Evolutionary conservation across 2,797 vertebrate species (phyloP).

Genomic region (Myotis findleyi): DNA sequence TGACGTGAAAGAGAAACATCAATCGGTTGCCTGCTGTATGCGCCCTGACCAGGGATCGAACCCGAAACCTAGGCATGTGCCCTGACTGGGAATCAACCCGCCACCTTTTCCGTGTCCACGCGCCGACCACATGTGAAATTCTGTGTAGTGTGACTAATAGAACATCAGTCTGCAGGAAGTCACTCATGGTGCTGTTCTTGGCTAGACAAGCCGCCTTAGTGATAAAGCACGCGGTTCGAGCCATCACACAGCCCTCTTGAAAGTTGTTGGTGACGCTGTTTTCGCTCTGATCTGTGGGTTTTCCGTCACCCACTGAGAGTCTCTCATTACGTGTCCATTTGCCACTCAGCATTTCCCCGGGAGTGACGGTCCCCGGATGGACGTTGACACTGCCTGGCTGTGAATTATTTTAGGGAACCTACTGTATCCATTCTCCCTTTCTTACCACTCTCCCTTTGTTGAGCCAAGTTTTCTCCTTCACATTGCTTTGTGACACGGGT

Average conservation of each 20-base stretch:
- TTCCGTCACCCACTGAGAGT: background rate
- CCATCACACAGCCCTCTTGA: background rate
- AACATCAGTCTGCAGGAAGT: constrained; percentile 56
- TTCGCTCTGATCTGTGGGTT: background rate
- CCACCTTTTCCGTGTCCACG: no score
- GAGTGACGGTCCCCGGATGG: background rate
- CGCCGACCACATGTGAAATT: background rate
- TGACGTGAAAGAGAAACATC: no score
- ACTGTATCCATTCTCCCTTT: background rate
- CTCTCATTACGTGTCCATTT: background rate
- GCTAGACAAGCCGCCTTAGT: background rate
- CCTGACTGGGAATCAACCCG: no score
- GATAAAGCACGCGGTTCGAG: background rate
- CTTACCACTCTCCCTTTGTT: background rate
- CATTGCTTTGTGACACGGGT: background rate
- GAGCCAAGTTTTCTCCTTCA: background rate
- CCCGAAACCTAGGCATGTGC: no score
- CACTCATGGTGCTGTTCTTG: background rate
- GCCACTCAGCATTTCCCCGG: background rate
- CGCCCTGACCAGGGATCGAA: no score
- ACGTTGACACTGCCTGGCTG: background rate
- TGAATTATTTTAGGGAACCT: background rate
- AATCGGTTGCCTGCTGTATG: no score
- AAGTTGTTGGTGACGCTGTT: background rate
- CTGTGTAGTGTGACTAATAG: constrained; percentile 64